phyloP scores from a whole-genome alignment of 2,888 invertebrate species.

The Parapristionchus giblindavisi region DNA sequence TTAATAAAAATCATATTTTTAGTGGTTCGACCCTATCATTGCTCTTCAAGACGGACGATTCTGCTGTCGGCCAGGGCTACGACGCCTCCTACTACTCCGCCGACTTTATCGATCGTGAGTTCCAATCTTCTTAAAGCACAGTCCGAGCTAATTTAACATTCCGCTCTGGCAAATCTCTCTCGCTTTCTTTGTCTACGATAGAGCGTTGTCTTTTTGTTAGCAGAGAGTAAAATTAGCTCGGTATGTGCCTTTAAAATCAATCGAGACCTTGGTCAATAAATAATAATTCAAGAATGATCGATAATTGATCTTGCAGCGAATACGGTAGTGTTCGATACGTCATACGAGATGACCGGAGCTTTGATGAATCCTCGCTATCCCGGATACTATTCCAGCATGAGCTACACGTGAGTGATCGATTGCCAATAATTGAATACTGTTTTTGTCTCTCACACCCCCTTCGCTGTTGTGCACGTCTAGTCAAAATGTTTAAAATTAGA shows the following conservation, averaged over 20 bases:
- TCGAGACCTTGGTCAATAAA: neutral
- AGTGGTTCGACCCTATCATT: slow-evolving; percentile 20
- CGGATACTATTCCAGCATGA: slow-evolving; percentile 17
- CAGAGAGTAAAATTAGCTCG: too few species aligned
- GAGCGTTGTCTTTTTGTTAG: too few species aligned
- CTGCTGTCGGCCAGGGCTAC: slow-evolving; percentile 10
- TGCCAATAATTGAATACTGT: neutral
- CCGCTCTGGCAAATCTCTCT: too few species aligned
- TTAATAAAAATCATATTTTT: neutral
- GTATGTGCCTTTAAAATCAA: too few species aligned
- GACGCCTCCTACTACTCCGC: slow-evolving; percentile 29
- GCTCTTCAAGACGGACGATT: slow-evolving; percentile 19
- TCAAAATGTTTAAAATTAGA: too few species aligned
- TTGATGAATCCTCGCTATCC: slow-evolving; percentile 20
- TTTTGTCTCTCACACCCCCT: neutral
- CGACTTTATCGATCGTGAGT: slow-evolving; percentile 10
- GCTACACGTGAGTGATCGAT: slow-evolving; percentile 14
- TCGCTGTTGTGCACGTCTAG: too few species aligned
- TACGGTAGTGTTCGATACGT: slow-evolving; percentile 1
- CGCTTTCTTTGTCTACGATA: too few species aligned
- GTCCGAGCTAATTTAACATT: neutral
- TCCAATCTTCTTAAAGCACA: neutral
- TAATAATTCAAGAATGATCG: neutral
- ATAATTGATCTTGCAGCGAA: slow-evolving; percentile 16
- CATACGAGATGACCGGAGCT: neutral